Base-by-base conservation (phyloP, 2,888 invertebrate species). In the Acheta domesticus region DNA sequence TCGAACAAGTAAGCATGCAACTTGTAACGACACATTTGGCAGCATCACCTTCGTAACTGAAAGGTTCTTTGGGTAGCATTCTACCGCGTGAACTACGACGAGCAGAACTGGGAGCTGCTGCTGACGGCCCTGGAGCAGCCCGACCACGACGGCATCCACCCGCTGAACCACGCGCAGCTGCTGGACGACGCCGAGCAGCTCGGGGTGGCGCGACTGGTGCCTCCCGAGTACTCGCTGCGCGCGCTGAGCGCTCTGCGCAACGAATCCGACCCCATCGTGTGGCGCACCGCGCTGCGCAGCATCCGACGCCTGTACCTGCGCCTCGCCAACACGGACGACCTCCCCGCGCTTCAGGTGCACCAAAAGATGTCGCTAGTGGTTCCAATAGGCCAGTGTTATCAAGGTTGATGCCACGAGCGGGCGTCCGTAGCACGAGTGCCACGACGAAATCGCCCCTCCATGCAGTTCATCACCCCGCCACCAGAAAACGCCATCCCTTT, bases 71-170 rank as follows among this genome's bases (percentile, higher is more conserved):
- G 21, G 1, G 1, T 49, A 79, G 79, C 84, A 74, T 84, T 83
- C 77, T 94, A 92, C 86, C 91, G 93, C 81, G 92, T 95, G 74
- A 94, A 93, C 87, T 95, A 95, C 85, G 94, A 94, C 85, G 84
- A 87, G 8, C 87, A 89, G 79, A 94, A 94, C 86, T 95, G 94
- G 94, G 87, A 90, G 73, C 87, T 93, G 79, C 86, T 95, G 16
- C 86, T 87, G 5, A 83, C 87, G 2, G 88, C 91, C 0, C 86
- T 95, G 78, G 89, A 90, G 82, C 89, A 89, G 49, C 86, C 87
- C 0, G 87, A 89, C 12, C 90, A 87, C 82, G 80, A 85, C 1
- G 84, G 84, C 20, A 91, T 97, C 77, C 91, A 93, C n/a, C 87
- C 89, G 3, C 87, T 93, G 80, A 96, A 94, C 83, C 88, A 96